These are phyloP conservation scores for Planiliza haematocheilus DNA, from an alignment of 2,113 vertebrate species.

Conservation along the genomic window DNA sequence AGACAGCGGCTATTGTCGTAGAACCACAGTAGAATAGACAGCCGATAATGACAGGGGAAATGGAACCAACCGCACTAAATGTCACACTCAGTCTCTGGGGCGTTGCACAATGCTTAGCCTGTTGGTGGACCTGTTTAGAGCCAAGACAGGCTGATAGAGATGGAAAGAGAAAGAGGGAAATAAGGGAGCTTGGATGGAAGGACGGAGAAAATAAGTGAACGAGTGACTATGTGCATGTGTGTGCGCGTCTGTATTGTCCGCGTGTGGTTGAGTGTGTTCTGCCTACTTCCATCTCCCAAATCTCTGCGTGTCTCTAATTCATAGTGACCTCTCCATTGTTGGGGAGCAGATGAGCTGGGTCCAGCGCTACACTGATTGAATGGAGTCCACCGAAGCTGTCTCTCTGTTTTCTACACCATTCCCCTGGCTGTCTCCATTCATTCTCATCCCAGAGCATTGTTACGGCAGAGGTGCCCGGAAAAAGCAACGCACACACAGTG, in stretches of 20 bases:
- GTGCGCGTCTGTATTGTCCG: constrained; percentile 45
- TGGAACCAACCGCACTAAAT: constrained; percentile 67
- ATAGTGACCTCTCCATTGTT: constrained; percentile 78
- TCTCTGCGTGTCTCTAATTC: constrained; percentile 73
- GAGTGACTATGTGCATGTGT: constrained; percentile 22
- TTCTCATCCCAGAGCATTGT: constrained; percentile 72
- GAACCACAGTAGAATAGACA: constrained; percentile 59
- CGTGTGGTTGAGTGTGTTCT: constrained; percentile 28
- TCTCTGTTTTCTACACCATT: constrained; percentile 75
- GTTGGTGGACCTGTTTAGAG: constrained; percentile 67
- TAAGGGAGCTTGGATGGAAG: constrained; percentile 31
- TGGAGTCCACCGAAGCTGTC: constrained; percentile 73
- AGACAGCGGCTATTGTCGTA: constrained; percentile 56
- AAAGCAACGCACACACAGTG: constrained; percentile 16
- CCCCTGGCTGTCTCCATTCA: constrained; percentile 77
- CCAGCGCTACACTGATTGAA: constrained; percentile 71
- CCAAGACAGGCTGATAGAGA: constrained; percentile 47
- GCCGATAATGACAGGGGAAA: constrained; percentile 71
- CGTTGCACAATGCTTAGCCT: constrained; percentile 58
- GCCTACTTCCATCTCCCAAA: constrained; percentile 67
- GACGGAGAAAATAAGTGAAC: constrained; percentile 41
- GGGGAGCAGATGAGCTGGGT: constrained; percentile 75
- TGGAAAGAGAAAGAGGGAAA: constrained; percentile 39
- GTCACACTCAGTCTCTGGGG: constrained; percentile 66
- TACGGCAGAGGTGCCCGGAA: constrained; percentile 59